Conservation (phyloP, 2,888 invertebrate genomes). For the Sipha maydis region DNA sequence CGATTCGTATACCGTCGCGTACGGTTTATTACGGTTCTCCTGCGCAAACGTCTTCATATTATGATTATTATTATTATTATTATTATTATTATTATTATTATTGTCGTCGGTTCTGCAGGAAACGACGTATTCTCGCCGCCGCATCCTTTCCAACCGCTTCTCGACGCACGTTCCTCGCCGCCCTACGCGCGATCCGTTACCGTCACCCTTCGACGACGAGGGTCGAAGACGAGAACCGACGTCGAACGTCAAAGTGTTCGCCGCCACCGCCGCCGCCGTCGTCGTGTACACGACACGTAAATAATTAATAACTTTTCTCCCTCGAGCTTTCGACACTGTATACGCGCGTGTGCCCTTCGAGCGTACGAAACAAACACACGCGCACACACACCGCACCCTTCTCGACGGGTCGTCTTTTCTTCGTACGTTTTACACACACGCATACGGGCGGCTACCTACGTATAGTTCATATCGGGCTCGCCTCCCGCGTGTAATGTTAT, state of each 20-base stretch:
- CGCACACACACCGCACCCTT: background rate
- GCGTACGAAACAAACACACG: background rate
- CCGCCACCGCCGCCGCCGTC: too few relatives aligned
- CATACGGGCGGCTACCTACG: background rate
- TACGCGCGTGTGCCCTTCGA: background rate
- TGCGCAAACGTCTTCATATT: background rate
- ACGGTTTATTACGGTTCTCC: background rate
- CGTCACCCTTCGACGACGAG: background rate
- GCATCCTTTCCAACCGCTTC: background rate
- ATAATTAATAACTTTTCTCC: conserved; percentile 39
- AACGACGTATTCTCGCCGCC: background rate
- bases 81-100: too few relatives aligned
- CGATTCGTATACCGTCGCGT: background rate
- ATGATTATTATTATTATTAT: background rate
- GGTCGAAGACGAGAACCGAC: background rate
- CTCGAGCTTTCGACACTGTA: background rate
- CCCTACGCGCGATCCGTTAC: background rate
- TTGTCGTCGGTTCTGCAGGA: background rate
- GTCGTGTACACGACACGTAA: conserved; percentile 23
- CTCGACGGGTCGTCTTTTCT: background rate
- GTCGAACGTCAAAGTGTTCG: background rate
- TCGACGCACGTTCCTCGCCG: background rate
- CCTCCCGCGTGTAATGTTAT: background rate
- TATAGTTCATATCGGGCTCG: background rate
- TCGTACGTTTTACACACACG: background rate